phyloP scores from a whole-genome alignment of 1,140 invertebrate species.

The Zelostemma sp. region DNA sequence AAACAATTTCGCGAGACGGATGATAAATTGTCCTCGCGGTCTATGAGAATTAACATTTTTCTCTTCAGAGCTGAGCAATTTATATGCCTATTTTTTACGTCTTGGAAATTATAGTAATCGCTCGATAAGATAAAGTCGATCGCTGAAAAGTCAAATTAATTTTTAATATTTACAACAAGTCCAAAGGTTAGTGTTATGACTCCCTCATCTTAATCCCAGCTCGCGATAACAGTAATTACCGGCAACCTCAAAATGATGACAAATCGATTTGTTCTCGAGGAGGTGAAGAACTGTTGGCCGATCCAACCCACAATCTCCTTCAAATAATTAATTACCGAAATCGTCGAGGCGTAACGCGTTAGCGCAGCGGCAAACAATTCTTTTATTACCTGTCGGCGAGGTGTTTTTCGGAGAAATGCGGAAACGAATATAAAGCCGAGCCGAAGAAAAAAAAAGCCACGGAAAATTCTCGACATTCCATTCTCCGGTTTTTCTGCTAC shows the following conservation, averaged over 20 bases:
- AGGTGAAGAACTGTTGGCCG: slow-evolving; percentile 24
- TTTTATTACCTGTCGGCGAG: slow-evolving; percentile 37
- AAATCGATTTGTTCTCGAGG: slow-evolving; percentile 27
- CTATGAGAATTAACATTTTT: background rate
- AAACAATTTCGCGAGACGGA: background rate
- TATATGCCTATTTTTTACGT: too few relatives aligned
- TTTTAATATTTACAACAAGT: background rate
- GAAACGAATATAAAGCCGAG: background rate
- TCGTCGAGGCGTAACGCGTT: slow-evolving; percentile 29
- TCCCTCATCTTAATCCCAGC: slow-evolving; percentile 6
- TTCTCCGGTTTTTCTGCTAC: too few relatives aligned
- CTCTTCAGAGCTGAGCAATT: background rate
- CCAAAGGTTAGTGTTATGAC: background rate
- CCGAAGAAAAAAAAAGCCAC: slow-evolving; percentile 1
- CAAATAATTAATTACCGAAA: slow-evolving; percentile 49
- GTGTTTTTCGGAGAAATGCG: slow-evolving; percentile 25
- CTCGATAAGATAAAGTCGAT: background rate
- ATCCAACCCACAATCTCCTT: too few relatives aligned
- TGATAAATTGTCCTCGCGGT: background rate
- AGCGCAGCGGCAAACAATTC: slow-evolving; percentile 11
- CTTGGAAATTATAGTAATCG: background rate
- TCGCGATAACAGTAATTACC: slow-evolving; percentile 23
- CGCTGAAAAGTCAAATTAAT: background rate
- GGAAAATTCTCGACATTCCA: background rate
- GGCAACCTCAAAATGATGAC: slow-evolving; percentile 26